Percentiles rank a stretch among this genome's conserved stretches.
Conservation (phyloP, 2,797 vertebrate genomes). For the Morelia viridis region DNA sequence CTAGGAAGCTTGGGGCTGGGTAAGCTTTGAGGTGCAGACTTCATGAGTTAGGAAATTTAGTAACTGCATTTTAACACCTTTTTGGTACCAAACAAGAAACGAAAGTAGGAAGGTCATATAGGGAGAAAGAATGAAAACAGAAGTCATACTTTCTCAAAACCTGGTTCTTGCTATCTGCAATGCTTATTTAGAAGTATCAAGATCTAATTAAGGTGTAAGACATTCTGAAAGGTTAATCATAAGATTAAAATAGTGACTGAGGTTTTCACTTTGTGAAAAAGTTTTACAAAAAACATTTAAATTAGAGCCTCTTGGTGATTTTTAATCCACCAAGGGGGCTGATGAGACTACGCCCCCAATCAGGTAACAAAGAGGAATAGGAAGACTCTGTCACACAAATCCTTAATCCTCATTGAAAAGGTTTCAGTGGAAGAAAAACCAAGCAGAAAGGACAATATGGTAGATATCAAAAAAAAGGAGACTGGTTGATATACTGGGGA, state of each 20-base stretch:
- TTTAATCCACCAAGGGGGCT: neutral
- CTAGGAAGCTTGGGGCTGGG: neutral
- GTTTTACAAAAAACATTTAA: neutral
- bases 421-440: neutral
- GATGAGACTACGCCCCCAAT: rapidly evolving
- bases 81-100: neutral
- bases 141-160: neutral
- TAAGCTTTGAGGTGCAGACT: neutral
- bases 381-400: neutral
- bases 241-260: neutral
- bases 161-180: neutral
- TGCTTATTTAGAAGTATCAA: neutral
- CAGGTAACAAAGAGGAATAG: neutral
- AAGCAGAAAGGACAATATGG: neutral
- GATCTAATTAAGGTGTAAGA: neutral
- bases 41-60: neutral
- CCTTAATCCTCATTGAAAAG: neutral
- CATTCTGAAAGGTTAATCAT: neutral
- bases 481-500: neutral
- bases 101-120: neutral
- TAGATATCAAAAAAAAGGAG: neutral
- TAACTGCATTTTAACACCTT: neutral
- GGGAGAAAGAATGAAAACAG: neutral
- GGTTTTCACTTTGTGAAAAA: neutral
- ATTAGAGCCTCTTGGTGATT: neutral